Evolutionary conservation across 2,113 vertebrate species (phyloP).

Genomic region (western clawed frog (Xenopus tropicalis)): UCB_Xtro_10.0 CM004446.2:101184001-101184500

Average conservation of each 20-base stretch:
- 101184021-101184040: background rate
- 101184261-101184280: slow-evolving; percentile 57
- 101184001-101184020: background rate
- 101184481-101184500: too few species aligned
- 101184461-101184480: too few species aligned
- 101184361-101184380: background rate
- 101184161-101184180: background rate
- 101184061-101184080: background rate
- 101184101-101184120: background rate
- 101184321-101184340: slow-evolving; percentile 11
- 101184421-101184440: background rate
- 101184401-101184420: background rate
- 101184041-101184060: background rate
- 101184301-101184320: background rate
- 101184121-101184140: background rate
- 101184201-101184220: slow-evolving; percentile 1
- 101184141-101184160: background rate
- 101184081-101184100: slow-evolving; percentile 5
- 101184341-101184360: background rate
- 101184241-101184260: slow-evolving; percentile 82
- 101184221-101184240: slow-evolving; percentile 58
- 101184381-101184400: too few species aligned
- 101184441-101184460: slow-evolving; percentile 22
- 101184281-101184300: slow-evolving; percentile 22
- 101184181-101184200: background rate